Percentiles rank a stretch among this genome's conserved stretches.
Conservation (phyloP, 2,797 vertebrate species). For the Thalassophryne amazonica region DNA sequence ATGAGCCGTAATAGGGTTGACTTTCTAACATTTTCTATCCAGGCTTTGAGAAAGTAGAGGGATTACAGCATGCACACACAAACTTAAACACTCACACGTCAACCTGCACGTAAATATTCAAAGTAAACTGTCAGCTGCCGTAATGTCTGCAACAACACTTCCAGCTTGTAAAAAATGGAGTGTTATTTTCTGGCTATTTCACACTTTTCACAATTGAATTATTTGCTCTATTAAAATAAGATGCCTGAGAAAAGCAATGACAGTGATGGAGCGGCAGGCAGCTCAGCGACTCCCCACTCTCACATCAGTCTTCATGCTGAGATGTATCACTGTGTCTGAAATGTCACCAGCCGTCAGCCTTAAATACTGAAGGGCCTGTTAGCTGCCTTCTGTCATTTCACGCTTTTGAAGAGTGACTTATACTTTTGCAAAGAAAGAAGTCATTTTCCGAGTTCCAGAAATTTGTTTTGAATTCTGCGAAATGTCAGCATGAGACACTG, state of each 20-base stretch:
- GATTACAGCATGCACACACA: conserved; percentile 2
- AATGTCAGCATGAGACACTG: background rate
- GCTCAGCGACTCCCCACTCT: background rate
- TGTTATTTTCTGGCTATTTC: conserved; percentile 5
- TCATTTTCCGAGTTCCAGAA: conserved; percentile 10
- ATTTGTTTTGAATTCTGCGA: conserved; percentile 15
- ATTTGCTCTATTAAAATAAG: conserved; percentile 37
- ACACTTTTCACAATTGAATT: conserved; percentile 22
- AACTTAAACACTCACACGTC: background rate
- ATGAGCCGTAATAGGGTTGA: conserved; percentile 40
- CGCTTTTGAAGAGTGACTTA: conserved; percentile 37
- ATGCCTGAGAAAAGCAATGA: conserved; percentile 33
- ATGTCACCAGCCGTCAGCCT: conserved; percentile 44
- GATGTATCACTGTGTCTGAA: conserved; percentile 42
- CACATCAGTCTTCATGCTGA: conserved; percentile 5
- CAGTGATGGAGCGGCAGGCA: conserved; percentile 40
- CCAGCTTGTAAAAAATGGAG: background rate
- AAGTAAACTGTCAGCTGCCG: no score
- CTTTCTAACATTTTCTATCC: conserved; percentile 47
- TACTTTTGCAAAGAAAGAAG: conserved; percentile 13
- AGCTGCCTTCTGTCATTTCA: conserved; percentile 36
- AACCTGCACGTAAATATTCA: background rate
- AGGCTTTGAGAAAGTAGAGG: conserved; percentile 9
- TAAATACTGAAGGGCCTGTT: conserved; percentile 45
- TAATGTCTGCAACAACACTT: background rate